Base-by-base conservation (phyloP, 2,797 vertebrate species). In the Characodon lateralis region DNA sequence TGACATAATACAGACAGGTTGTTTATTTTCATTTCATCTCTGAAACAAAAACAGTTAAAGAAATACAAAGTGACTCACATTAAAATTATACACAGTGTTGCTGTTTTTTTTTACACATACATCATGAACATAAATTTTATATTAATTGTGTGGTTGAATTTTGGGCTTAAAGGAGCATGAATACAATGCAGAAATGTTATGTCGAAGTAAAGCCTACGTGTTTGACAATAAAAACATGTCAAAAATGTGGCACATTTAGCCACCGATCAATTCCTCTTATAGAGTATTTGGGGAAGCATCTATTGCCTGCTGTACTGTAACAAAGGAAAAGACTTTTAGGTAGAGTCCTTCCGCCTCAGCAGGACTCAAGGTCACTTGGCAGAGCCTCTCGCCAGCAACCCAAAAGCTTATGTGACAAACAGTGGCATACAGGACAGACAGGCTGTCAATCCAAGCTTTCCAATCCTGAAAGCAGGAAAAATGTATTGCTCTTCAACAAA, bases 371-470 rank as follows among this genome's bases (percentile, higher is more conserved):
- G 95, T 95, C 90, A 83, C 91, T 86, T 88, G 90, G 89, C 89
- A 87, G 85, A 88, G 88, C 79, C 73, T 80, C 73, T 78, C 39
- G 82, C 85, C 73, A 70, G 80, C 84, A 87, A 85, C 87, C 83
- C 72, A 88, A 92, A 92, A 87, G 86, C 89, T 90, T 90, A 88
- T 59, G 88, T 94, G 92, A 94, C 94, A 93, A 94, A 94, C 90
- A 92, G 77, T 81, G 88, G 92, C 92, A 92, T 91, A 90, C 88
- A 89, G 85, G 88, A 91, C 16, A 84, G 89, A 93, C 84, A 87
- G 93, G 91, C 94, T 92, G 94, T 93, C 94, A 96, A 93, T 94
- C 92, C 82, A 92, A n/a, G n/a, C n/a, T n/a, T n/a, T n/a, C n/a
- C n/a, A n/a, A n/a, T n/a, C n/a, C n/a, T n/a, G n/a, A n/a, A n/a